phyloP scores from a whole-genome alignment of 2,113 vertebrate genomes.

The Scortum barcoo region DNA sequence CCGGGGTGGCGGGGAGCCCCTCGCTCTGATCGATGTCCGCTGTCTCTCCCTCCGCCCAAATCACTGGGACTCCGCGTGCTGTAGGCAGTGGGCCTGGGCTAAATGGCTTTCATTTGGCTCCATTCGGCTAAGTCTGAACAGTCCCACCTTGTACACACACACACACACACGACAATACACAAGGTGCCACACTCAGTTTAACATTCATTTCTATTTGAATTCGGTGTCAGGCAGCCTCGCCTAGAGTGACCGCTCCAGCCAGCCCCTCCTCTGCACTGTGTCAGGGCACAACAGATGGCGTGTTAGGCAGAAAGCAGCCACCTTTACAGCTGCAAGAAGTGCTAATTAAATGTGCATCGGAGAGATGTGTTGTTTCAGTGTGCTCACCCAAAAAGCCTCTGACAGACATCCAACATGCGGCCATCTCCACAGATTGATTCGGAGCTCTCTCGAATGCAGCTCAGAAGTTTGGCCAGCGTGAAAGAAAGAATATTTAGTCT shows the following conservation, averaged over 20 bases:
- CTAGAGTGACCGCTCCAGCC: constrained; percentile 36
- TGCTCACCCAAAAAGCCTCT: constrained; percentile 21
- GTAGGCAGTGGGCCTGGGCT: constrained; percentile 20
- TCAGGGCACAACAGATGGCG: constrained; percentile 52
- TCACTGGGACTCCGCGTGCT: constrained; percentile 38
- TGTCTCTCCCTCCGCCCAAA: constrained; percentile 17
- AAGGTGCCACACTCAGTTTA: constrained; percentile 12
- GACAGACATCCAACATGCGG: constrained; percentile 45
- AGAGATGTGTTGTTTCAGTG: constrained; percentile 34
- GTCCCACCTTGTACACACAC: not conserved
- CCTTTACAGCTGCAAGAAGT: constrained; percentile 54
- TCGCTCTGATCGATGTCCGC: constrained; percentile 48
- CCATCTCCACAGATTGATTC: constrained; percentile 41
- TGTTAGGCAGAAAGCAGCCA: constrained; percentile 20
- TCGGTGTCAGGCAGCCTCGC: not conserved
- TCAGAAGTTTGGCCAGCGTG: not conserved
- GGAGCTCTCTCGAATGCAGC: constrained; percentile 15
- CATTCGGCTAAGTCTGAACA: constrained; percentile 24
- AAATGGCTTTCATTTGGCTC: constrained; percentile 52
- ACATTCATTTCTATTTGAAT: constrained; percentile 13
- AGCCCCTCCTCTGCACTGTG: constrained; percentile 12
- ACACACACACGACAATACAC: constrained; percentile 19
- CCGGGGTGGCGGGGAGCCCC: constrained; percentile 23
- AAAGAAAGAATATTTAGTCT: constrained; percentile 4
- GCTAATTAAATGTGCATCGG: constrained; percentile 57